Base-by-base conservation (phyloP, 2,113 vertebrate genomes). In the Amphiprion percula region DNA sequence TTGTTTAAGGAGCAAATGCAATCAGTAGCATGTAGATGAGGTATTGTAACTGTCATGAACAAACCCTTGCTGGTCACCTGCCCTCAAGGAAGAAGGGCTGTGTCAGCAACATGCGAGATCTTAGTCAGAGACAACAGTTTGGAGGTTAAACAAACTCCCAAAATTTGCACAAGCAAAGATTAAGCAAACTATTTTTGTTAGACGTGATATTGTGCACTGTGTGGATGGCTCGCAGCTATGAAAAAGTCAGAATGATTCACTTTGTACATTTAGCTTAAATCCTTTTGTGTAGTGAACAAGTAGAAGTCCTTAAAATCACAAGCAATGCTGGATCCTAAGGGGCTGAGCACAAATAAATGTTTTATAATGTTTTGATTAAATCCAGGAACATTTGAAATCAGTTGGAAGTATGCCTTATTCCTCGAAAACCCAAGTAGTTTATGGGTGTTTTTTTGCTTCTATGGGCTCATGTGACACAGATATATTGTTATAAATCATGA, bases 101-200 rank as follows among this genome's bases (percentile, higher is more conserved):
- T 52, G 39, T 50, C 4, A 44, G 39, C 60, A 41, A 21, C 9
- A 1, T 5, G 55, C 3, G n/a, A 52, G 17, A 52, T 33, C 23
- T 60, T 14, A 23, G 44, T 49, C 44, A 14, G 19, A 7, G 10
- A 33, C 46, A 56, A 9, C 26, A 33, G 39, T 47, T 55, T 55
- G 21, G 24, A 55, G 17, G 61, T 26, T n/a, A 75, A 67, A 2
- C 52, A 66, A 65, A 24, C 53, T 46, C 23, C 16, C 16, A 50
- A 17, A 12, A 24, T 65, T 55, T 56, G 21, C 62, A 66, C 39
- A 47, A 59, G 41, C 11, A 11, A 62, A 73, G 37, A 73, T 23
- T 14, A 61, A 10, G 5, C 5, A 17, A 33, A 23, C 26, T 23
- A 0, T 33, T 21, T 60, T 44, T 33, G n/a, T 15, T 19, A 47